Percentiles rank a stretch among this genome's conserved stretches.
phyloP scores from a whole-genome alignment of 1,140 invertebrate species.

The Drosophila pachea region DNA sequence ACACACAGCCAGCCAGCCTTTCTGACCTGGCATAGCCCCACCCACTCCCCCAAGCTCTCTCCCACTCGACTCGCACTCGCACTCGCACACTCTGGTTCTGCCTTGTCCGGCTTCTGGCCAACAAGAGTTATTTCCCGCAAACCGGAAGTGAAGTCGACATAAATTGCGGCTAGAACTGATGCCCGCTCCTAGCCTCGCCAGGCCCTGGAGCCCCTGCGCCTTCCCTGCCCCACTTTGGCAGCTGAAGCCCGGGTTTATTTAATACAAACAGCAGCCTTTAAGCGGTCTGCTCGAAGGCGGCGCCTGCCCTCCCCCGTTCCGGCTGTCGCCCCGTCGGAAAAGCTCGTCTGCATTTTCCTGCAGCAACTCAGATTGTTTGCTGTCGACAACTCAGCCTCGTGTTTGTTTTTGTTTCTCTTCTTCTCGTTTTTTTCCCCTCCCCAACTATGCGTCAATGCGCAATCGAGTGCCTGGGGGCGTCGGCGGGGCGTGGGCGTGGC shows the following conservation, averaged over 20 bases:
- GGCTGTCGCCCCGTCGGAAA: slow-evolving; percentile 2
- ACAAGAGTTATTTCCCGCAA: slow-evolving; percentile 73
- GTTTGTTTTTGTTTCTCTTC: slow-evolving; percentile 13
- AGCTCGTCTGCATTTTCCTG: slow-evolving; percentile 31
- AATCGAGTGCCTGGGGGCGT: slow-evolving; percentile 6
- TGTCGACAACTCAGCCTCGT: slow-evolving; percentile 41
- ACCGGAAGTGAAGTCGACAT: slow-evolving; percentile 76
- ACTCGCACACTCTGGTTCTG: background rate
- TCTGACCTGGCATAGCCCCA: background rate
- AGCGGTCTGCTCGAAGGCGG: slow-evolving; percentile 32
- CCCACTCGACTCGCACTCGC: too few species aligned
- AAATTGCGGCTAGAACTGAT: slow-evolving; percentile 68
- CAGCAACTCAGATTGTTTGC: slow-evolving; percentile 43
- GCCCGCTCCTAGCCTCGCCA: slow-evolving; percentile 10
- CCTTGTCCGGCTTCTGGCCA: slow-evolving; percentile 23
- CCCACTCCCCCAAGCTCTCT: background rate
- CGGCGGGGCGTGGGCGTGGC: background rate
- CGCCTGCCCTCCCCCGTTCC: background rate
- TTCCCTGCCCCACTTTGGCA: slow-evolving; percentile 26
- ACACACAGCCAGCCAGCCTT: slow-evolving; percentile 26
- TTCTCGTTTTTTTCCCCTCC: background rate
- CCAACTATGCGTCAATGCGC: slow-evolving; percentile 29
- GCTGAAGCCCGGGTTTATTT: slow-evolving; percentile 41
- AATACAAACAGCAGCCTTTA: slow-evolving; percentile 39
- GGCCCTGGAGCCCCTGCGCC: slow-evolving; percentile 8